A percentile compares a stretch with the other conserved stretches of the same genome.
phyloP scores from a whole-genome alignment of 2,888 invertebrate species.

The Margaritifera margaritifera region DNA sequence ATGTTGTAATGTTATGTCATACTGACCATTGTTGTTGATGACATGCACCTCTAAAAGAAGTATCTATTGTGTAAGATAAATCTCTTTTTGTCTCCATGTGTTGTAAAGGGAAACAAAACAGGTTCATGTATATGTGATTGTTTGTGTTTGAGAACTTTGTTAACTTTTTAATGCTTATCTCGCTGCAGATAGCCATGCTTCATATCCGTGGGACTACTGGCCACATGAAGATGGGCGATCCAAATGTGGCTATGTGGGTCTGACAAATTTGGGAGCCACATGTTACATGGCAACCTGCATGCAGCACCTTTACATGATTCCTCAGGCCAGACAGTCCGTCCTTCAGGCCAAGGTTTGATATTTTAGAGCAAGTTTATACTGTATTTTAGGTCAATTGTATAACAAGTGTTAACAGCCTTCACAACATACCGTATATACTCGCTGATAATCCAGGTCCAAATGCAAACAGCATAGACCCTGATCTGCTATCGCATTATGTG shows the following conservation, averaged over 20 bases:
- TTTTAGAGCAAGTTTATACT: neutral
- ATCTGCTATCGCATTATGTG: too few relatives aligned
- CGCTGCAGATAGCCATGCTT: conserved; percentile 78
- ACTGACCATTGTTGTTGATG: too few relatives aligned
- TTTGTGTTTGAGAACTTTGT: neutral
- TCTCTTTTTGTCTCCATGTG: too few relatives aligned
- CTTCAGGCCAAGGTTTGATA: conserved; percentile 80
- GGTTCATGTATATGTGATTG: too few relatives aligned
- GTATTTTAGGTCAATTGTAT: neutral
- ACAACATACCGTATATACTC: too few relatives aligned
- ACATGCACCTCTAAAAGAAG: too few relatives aligned
- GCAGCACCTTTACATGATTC: conserved; percentile 98
- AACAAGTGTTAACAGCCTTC: neutral
- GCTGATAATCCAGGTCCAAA: too few relatives aligned
- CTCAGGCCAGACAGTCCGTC: conserved; percentile 89
- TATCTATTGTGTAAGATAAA: too few relatives aligned
- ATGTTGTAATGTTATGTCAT: too few relatives aligned
- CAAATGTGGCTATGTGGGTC: conserved; percentile 94
- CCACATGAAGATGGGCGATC: conserved; percentile 95
- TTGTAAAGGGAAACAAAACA: too few relatives aligned
- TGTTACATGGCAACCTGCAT: conserved; percentile 98
- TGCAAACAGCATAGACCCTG: too few relatives aligned
- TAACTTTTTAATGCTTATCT: neutral
- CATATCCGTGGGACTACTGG: conserved; percentile 98
- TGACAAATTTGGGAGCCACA: conserved; percentile 95